These are phyloP conservation scores for Brachyistius frenatus DNA, from an alignment of 2,113 vertebrate species.

Conservation along the genomic window DNA sequence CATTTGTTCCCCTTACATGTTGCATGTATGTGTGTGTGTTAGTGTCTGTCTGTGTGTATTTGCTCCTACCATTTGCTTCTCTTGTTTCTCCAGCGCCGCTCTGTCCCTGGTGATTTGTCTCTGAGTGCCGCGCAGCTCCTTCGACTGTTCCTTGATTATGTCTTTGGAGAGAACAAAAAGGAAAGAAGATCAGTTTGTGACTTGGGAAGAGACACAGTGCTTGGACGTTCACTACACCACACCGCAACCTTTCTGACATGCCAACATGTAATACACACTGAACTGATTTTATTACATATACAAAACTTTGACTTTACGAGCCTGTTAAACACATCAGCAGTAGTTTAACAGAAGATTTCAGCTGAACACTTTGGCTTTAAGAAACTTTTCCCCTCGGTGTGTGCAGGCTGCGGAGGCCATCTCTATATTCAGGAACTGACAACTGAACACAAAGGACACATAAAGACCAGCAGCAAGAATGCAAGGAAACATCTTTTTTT, in stretches of 20 bases:
- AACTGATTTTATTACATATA: not conserved
- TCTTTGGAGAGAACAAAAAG: conserved; percentile 81
- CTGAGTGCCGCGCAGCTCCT: conserved; percentile 96
- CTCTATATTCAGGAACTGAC: not conserved
- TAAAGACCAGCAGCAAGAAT: not conserved
- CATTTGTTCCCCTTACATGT: not conserved
- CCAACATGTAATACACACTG: not conserved
- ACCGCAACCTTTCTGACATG: not conserved
- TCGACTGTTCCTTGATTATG: conserved; percentile 96
- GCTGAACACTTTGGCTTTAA: too few species aligned
- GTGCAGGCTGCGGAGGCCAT: not conserved
- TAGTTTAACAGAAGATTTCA: too few species aligned
- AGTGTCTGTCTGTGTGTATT: conserved; percentile 38
- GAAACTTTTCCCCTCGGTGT: not conserved
- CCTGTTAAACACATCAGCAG: too few species aligned
- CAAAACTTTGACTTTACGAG: too few species aligned
- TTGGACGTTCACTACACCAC: not conserved
- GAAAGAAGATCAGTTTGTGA: not conserved
- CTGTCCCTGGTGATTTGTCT: conserved; percentile 96
- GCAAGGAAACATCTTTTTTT: not conserved
- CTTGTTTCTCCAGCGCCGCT: conserved; percentile 94
- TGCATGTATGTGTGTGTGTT: conserved; percentile 12
- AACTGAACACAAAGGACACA: not conserved
- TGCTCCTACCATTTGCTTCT: conserved; percentile 95
- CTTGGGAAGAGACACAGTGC: not conserved